A percentile compares a stretch with the other conserved stretches of the same genome.
Evolutionary conservation across 2,797 vertebrate genomes (phyloP).

Genomic region (Okamejei kenojei): DNA sequence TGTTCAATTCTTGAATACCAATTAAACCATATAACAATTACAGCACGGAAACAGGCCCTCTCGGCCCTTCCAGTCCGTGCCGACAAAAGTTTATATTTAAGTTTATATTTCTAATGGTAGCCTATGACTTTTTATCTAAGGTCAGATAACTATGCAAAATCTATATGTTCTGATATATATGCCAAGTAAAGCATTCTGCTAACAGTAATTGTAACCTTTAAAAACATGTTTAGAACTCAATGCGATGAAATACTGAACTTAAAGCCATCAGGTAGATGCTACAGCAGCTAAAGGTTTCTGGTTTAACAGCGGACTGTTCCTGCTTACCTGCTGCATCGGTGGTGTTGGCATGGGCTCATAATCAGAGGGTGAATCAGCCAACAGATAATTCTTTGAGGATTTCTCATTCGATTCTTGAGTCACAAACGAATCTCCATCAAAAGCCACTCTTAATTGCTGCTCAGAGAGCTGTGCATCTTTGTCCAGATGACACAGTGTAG

Average conservation of each 20-base stretch:
- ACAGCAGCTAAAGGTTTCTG: not conserved
- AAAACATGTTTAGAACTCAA: not conserved
- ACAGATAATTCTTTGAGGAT: not conserved
- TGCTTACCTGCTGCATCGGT: not conserved
- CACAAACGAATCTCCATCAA: conserved; percentile 27
- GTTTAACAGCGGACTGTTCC: not conserved
- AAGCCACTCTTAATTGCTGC: conserved; percentile 27
- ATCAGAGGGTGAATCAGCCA: not conserved
- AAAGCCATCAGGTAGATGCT: not conserved
- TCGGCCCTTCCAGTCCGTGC: too few species aligned
- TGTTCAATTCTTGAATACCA: not conserved
- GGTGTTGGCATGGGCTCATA: not conserved
- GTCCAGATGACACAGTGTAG: not conserved
- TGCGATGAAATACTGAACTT: not conserved
- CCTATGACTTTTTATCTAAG: not conserved
- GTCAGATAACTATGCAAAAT: not conserved
- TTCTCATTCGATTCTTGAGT: not conserved
- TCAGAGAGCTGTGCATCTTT: conserved; percentile 21
- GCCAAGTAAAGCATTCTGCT: not conserved
- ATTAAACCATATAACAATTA: too few species aligned
- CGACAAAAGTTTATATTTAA: too few species aligned
- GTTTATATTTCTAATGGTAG: not conserved
- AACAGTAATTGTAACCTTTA: not conserved
- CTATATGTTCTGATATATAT: not conserved
- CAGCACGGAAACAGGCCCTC: too few species aligned